Evolutionary conservation across 2,888 invertebrate species (phyloP).

Genomic region (Drosophila pseudotakahashii): DNA sequence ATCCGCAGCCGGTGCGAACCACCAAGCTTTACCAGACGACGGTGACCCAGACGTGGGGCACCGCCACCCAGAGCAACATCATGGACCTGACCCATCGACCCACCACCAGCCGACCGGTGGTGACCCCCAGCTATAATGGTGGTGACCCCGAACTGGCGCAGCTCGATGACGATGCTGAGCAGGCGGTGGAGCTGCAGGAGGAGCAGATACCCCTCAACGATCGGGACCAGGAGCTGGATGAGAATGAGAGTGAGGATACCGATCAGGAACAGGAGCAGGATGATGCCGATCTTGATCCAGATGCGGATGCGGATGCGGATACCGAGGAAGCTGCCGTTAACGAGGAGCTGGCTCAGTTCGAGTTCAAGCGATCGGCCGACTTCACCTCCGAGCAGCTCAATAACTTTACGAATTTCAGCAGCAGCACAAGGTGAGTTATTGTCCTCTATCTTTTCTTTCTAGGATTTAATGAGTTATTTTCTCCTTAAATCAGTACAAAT

Average conservation of each 20-base stretch:
- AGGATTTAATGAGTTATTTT: too few species aligned
- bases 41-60: slow-evolving; percentile 68
- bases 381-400: slow-evolving; percentile 55
- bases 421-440: slow-evolving; percentile 49
- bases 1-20: slow-evolving; percentile 40
- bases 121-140: slow-evolving; percentile 18
- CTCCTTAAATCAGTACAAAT: slow-evolving; percentile 48
- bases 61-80: slow-evolving; percentile 58
- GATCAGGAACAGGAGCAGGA: not conserved
- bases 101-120: slow-evolving; percentile 16
- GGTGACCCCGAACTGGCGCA: slow-evolving; percentile 2
- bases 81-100: slow-evolving; percentile 64
- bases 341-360: slow-evolving; percentile 51
- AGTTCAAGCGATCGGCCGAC: slow-evolving; percentile 64
- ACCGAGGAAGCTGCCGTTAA: slow-evolving; percentile 26
- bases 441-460: too few species aligned
- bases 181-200: slow-evolving; percentile 6
- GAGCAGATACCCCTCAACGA: slow-evolving; percentile 13
- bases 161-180: slow-evolving; percentile 8
- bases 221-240: not conserved
- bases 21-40: slow-evolving; percentile 76
- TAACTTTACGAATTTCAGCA: slow-evolving; percentile 77
- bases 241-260: not conserved
- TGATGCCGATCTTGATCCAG: not conserved
- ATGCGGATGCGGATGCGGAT: slow-evolving; percentile 12